Conservation (phyloP, 1,140 invertebrate genomes). For the Caenorhabditis briggsae region DNA sequence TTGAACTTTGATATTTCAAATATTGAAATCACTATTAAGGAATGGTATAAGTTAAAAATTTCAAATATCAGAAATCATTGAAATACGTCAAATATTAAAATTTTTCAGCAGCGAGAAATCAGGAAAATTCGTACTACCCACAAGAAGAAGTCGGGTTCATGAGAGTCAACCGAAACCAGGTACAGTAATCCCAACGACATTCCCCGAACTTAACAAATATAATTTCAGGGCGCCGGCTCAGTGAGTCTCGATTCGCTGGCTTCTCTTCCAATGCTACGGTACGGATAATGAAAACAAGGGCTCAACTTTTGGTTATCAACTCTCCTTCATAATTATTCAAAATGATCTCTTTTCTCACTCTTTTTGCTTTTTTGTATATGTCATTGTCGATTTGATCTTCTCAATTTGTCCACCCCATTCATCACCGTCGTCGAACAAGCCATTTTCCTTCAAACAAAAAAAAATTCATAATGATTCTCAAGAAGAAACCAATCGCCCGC, state of each 20-base stretch:
- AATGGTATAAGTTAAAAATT: too few species aligned
- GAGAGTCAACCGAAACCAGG: conserved; percentile 45
- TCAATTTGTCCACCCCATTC: background rate
- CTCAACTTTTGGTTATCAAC: background rate
- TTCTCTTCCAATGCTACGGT: conserved; percentile 38
- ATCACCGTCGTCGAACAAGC: conserved; percentile 29
- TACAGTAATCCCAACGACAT: background rate
- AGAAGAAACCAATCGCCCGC: conserved; percentile 47
- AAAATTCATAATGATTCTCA: conserved; percentile 10
- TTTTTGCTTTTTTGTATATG: conserved; percentile 36
- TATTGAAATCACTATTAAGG: too few species aligned
- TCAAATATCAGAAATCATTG: too few species aligned
- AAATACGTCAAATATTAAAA: too few species aligned
- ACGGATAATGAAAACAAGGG: conserved; percentile 43
- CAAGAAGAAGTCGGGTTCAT: conserved; percentile 12
- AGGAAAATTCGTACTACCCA: conserved; percentile 32
- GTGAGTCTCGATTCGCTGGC: conserved; percentile 44
- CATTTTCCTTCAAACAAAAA: background rate
- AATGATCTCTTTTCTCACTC: background rate
- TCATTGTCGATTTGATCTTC: background rate
- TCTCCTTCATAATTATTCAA: background rate
- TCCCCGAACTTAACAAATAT: background rate
- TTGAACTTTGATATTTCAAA: background rate
- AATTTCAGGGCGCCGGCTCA: conserved; percentile 26
- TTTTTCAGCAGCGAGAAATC: conserved; percentile 34